phyloP scores from a whole-genome alignment of 2,113 vertebrate species.

The Oceanites oceanicus region DNA sequence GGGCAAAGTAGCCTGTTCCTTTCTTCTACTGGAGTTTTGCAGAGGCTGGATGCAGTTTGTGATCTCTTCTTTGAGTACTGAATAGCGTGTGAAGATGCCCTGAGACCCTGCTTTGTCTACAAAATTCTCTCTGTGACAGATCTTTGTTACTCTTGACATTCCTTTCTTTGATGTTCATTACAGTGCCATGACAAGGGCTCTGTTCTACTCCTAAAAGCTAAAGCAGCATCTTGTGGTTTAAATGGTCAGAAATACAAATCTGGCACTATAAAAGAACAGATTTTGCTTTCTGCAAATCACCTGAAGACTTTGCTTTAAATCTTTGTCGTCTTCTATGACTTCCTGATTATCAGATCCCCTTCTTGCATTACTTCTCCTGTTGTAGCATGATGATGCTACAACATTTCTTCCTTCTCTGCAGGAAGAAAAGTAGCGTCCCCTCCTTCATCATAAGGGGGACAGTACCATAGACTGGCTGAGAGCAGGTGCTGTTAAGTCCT shows the following conservation, averaged over 20 bases:
- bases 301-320: neutral
- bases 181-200: neutral
- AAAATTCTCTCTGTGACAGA: neutral
- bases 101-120: neutral
- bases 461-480: neutral
- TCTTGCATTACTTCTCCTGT: neutral
- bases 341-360: neutral
- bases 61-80: neutral
- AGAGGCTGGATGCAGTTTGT: neutral
- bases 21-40: neutral
- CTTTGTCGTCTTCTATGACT: neutral
- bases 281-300: neutral
- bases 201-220: neutral
- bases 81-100: neutral
- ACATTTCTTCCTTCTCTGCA: neutral
- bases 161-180: neutral
- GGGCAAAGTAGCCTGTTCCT: neutral
- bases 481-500: neutral
- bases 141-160: neutral
- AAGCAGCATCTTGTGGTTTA: neutral
- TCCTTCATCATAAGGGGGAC: neutral
- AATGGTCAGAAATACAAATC: neutral
- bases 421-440: neutral
- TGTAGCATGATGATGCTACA: neutral
- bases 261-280: neutral